Base-by-base conservation (phyloP, 2,888 invertebrate species). In the Autographa pulchrina region DNA sequence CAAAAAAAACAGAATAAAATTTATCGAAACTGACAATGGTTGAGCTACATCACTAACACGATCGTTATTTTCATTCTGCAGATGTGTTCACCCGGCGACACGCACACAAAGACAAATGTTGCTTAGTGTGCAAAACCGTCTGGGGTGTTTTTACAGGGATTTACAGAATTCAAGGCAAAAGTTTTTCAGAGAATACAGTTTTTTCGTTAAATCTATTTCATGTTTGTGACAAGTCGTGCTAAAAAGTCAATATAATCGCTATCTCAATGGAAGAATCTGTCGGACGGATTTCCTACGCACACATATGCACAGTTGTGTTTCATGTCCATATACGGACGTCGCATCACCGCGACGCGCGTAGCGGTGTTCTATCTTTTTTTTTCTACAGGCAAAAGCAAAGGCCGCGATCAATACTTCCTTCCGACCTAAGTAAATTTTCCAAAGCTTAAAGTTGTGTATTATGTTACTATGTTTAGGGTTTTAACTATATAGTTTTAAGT, bases 1-100 rank as follows among this genome's bases (percentile, higher is more conserved):
- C 8, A 38, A 11, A 38, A 11, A 11, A 1, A 38, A 38, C 11
- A 38, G 11, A 38, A 11, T 9, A 38, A 2, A 2, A 11, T 38
- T 38, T 11, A 38, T 78, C 82, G 78, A 78, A 68, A 70, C n/a
- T 32, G 61, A 58, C 62, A 13, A 48, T 18, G 48, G 7, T 13
- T 41, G 14, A 54, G 61, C 43, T 32, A 60, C 90, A 83, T 43
- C 88, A 80, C 89, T 88, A 85, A 73, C 83, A 85, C 85, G 81
- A 85, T 89, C 89, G 86, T 89, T 90, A 89, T 84, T 86, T 84
- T 84, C 72, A 61, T 75, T 62, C 64, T 77, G 69, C 68, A 61
- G 72, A 65, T 81, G 79, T 83, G 80, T 80, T 73, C 65, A 68
- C 64, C 72, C 73, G 77, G 76, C 78, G 72, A 70, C 75, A 72